Evolutionary conservation across 2,888 invertebrate genomes (phyloP), one percentile per base, ranked within the genome.

Genomic region (Leucophenga maculata): DNA sequence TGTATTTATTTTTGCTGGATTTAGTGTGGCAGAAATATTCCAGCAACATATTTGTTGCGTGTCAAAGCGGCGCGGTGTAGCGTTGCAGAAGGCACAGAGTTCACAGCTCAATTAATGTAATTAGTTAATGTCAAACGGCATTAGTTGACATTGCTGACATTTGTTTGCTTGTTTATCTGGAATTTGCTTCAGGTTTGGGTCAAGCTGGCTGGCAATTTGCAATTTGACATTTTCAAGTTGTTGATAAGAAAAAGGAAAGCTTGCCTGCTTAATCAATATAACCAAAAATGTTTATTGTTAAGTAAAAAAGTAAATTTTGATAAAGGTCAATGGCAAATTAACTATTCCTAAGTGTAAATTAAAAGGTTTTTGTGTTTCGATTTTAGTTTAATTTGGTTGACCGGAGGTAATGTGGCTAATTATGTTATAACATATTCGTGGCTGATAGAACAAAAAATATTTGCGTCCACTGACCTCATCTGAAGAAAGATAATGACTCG

Each of bases 61-160:
- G 22, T 48, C 6, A 48, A 18, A 11, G 60, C 39, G 22, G 22
- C 39, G 16, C 18, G 57, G 72, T 73, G 69, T 73, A 71, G 68
- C 39, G 39, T 76, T 69, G 72, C 70, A 76, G 72, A 77, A 71
- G 66, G 18, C 57, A 69, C 68, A 11, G 11, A 62, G 52, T 52
- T 52, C 68, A 68, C 50, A 68, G 62, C 52, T 18, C 62, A 68
- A 62, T 68, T 32, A 60, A 59, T 64, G 80, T 79, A 80, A 80
- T 80, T 80, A 80, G 81, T 80, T 82, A 80, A 82, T 78, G 80
- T 79, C 82, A 79, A 77, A 77, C 72, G 67, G 48, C 48, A 48
- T 64, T 48, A 64, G 14, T 39, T 32, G 46, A 13, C 60, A 60
- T 16, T 60, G 39, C 32, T 26, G 39, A 20, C 60, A 60, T 60